Evolutionary conservation across 1,140 invertebrate species (phyloP), one percentile per base, ranked within the genome.

Genomic region (Heliothis subflexa): DNA sequence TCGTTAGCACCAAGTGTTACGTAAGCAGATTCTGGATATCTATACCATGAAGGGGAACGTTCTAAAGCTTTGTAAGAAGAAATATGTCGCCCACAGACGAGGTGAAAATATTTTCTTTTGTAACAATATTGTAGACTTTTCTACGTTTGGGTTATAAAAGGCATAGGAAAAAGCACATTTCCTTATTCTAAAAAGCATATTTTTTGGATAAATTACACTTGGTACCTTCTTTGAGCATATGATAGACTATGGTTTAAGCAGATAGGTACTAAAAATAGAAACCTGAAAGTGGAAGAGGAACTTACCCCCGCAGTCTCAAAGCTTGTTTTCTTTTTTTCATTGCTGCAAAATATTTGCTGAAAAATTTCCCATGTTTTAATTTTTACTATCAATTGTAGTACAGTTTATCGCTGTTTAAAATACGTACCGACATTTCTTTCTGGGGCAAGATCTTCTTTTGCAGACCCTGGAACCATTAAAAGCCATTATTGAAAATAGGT

Each of bases 391-490:
- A 78, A 71, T 7, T 55, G 57, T 45, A 12, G 25, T 50, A 40
- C 33, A 59, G 33, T 28, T 57, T n/a, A 61, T 21, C 25, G n/a
- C 57, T 16, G 7, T 12, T 21, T 14, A 13, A 45, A 59, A 50
- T 78, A 86, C 87, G 80, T 74, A 92, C 91, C 86, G 81, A 80
- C 89, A 90, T 86, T 88, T 90, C 64, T 85, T 91, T 79, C 82
- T 85, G 9, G 57, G 80, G 45, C 91, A 92, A 1, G 78, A 77
- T 84, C 89, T 92, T 59, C 61, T 87, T 54, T 77, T 64, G 72
- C 91, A 92, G 3, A 89, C 59, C 13, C 91, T 92, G 81, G 74
- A 88, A 64, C 18, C 16, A 62, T 45, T 40, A 40, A 40, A 40
- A 40, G 33, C 33, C 33, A 40, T 0, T 40, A 40, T 40, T 40